Base-by-base conservation (phyloP, 2,797 vertebrate genomes). In the Enteromius paludinosus region DNA sequence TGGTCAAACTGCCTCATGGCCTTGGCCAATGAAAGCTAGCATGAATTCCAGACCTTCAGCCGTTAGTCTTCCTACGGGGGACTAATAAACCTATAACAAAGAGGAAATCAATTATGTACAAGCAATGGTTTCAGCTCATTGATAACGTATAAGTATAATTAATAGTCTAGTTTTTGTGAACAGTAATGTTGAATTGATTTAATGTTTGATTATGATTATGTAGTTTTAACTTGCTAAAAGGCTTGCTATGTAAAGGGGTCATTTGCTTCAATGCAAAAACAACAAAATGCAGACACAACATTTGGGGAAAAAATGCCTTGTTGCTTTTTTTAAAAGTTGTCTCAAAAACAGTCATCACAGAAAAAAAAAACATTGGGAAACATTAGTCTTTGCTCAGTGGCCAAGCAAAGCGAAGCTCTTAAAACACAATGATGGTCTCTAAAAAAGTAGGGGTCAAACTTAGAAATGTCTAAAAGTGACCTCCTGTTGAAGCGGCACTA, bases 341-440 rank as follows among this genome's bases (percentile, higher is more conserved):
- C 45, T 20, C 28, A 11, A 71, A 71, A 73, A 56, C 30, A 38
- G 1, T n/a, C 12, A 38, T 74, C n/a, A 59, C 33, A 41, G 20
- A 6, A 35, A 23, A 54, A 43, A 43, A 45, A 56, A 17, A 59
- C 0, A 41, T n/a, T 52, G 3, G n/a, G n/a, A 73, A 54, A 8
- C 47, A n/a, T 15, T 8, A 0, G 49, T 59, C 52, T 59, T 56
- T 74, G n/a, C 52, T 56, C 2, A 0, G n/a, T 41, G 49, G 52
- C 72, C 72, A 59, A 74, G n/a, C n/a, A 59, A 75, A 75, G 23
- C 14, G 3, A 73, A 73, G 33, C 52, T 59, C 33, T 75, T 59
- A 75, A 74, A 59, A 41, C 14, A 66, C 33, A 59, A 18, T 25
- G 33, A 41, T 59, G 3, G 41, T 59, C 15, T 75, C 20, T 17